A percentile compares a stretch with the other conserved stretches of the same genome.
phyloP scores from a whole-genome alignment of 2,888 invertebrate species.

The Pyrrhosoma nymphula region DNA sequence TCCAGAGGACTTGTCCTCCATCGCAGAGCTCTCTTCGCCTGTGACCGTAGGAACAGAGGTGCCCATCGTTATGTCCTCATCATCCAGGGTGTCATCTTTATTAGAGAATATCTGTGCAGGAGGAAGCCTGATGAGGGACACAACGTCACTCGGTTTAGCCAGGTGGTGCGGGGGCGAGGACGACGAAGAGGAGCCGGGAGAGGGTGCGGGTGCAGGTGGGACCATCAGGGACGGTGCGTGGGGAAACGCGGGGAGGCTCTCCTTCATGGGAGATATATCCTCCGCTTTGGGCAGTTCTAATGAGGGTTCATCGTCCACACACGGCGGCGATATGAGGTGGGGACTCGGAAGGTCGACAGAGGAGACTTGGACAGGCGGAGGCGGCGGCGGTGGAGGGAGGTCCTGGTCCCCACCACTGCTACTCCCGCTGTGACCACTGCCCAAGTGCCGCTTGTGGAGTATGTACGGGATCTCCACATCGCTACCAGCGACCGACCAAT shows the following conservation, averaged over 20 bases:
- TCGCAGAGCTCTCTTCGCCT: slow-evolving; percentile 37
- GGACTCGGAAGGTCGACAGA: neutral
- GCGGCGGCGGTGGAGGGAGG: neutral
- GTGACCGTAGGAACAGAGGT: neutral
- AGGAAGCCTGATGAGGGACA: slow-evolving; percentile 88
- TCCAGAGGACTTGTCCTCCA: slow-evolving; percentile 25
- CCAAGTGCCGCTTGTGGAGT: slow-evolving; percentile 86
- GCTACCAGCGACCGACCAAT: slow-evolving; percentile 43
- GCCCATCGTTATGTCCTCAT: slow-evolving; percentile 81
- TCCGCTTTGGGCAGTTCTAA: slow-evolving; percentile 14
- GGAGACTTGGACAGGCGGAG: neutral
- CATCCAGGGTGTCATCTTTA: slow-evolving; percentile 92
- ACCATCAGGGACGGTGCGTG: slow-evolving; percentile 10
- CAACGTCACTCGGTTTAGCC: slow-evolving; percentile 91
- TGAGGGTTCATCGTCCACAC: neutral
- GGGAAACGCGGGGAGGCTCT: slow-evolving; percentile 22
- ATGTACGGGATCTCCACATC: slow-evolving; percentile 89
- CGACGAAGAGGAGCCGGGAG: slow-evolving; percentile 47
- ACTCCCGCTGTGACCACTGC: slow-evolving; percentile 47
- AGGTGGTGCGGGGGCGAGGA: slow-evolving; percentile 74
- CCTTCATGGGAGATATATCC: slow-evolving; percentile 41
- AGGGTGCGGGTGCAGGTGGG: slow-evolving; percentile 47
- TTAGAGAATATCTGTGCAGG: slow-evolving; percentile 92
- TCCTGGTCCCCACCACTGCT: slow-evolving; percentile 60
- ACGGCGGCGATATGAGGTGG: neutral